Evolutionary conservation across 1,140 invertebrate genomes (phyloP), one percentile per base, ranked within the genome.

Genomic region (Drosophila grimshawi): DNA sequence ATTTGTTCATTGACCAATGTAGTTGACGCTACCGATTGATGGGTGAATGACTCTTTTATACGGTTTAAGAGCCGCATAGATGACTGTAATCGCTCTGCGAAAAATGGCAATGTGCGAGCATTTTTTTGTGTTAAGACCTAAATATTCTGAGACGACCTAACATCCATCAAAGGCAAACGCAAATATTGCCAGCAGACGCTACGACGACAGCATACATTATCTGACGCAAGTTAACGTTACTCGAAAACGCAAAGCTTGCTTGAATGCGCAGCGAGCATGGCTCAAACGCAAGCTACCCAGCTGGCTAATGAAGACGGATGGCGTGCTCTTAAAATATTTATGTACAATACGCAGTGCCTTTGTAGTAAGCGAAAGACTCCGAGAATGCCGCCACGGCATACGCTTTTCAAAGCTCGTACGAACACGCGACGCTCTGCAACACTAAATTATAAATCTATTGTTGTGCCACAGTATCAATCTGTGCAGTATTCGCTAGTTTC

Each of bases 231-330:
- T 64, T 49, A 59, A 46, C 48, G 63, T 41, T 68, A 35, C 69
- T 55, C 39, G 48, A 55, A 63, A 61, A 57, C 65, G 69, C 59
- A 29, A 7, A 53, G 56, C 56, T 39, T 33, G 52, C 2, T 41
- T 41, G 61, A 48, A 37, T 39, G 30, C 8, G 27, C 39, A 52
- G 32, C n/a, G 29, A 5, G 4, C 37, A 52, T 51, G 52, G 35
- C 32, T 71, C 49, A 61, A 61, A 59, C 56, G 65, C 61, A 66
- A 78, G 61, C 30, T 59, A 53, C 39, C 41, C 43, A 37, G 56
- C 59, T 65, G 67, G 57, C 73, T 79, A 79, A 79, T 79, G 77
- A 79, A 79, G 77, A 79, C 57, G 63, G 77, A 79, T 79, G 73
- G 67, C 35, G n/a, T 51, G 67, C 76, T 76, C 33, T 46, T 79